A percentile compares a stretch with the other conserved stretches of the same genome.
Conservation (phyloP, 2,797 vertebrate genomes). For the Yasuhikotakia modesta region DNA sequence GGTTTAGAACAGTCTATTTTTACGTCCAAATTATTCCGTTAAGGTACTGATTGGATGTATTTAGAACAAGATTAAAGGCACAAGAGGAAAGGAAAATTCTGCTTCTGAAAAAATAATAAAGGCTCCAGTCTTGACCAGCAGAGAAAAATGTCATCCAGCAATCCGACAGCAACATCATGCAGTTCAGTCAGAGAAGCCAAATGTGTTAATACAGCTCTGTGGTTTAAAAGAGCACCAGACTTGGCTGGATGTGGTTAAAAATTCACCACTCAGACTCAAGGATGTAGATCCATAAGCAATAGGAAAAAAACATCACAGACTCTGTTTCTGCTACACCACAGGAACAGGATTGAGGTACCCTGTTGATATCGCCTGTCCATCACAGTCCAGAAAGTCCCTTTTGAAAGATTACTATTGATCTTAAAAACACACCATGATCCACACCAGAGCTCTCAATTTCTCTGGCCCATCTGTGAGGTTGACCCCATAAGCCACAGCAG, state of each 20-base stretch:
- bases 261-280: background rate
- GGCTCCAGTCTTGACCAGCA: background rate
- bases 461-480: constrained; percentile 19
- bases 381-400: constrained; percentile 1
- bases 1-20: background rate
- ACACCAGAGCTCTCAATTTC: constrained; percentile 48
- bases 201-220: background rate
- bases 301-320: constrained; percentile 8
- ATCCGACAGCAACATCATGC: constrained; percentile 13
- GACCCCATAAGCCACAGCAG: constrained; percentile 49
- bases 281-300: constrained; percentile 24
- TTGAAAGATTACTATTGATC: constrained; percentile 15
- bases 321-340: background rate
- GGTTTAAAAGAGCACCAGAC: background rate
- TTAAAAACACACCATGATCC: constrained; percentile 43
- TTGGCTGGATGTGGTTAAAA: background rate
- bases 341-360: background rate
- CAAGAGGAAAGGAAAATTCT: background rate
- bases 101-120: background rate
- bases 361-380: background rate
- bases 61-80: background rate
- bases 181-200: background rate
- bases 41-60: background rate
- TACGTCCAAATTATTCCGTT: background rate
- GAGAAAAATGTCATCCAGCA: constrained; percentile 14